Evolutionary conservation across 2,888 invertebrate genomes (phyloP).

Genomic region (Aspidiotus rigidus): DNA sequence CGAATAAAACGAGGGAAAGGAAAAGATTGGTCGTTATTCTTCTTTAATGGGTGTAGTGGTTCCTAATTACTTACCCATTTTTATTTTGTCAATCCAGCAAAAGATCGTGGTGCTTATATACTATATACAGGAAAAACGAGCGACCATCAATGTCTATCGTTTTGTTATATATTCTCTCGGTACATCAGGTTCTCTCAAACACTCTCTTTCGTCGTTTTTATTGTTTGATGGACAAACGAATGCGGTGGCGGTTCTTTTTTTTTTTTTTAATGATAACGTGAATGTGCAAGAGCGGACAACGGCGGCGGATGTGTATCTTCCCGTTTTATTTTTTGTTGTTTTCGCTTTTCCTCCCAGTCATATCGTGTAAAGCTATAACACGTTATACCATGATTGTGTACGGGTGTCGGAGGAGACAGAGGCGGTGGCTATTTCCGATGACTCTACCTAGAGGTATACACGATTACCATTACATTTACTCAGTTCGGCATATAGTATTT

Average conservation of each 20-base stretch:
- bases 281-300: constrained; percentile 14
- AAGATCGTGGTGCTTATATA: no score
- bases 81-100: no score
- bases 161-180: no score
- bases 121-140: no score
- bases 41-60: no score
- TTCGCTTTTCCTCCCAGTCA: constrained; percentile 26
- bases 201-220: background rate
- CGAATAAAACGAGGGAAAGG: no score
- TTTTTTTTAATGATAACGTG: constrained; percentile 20
- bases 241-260: constrained; percentile 1
- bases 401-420: constrained; percentile 17
- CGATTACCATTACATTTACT: background rate
- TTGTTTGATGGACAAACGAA: constrained; percentile 9
- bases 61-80: no score
- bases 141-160: no score
- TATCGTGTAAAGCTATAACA: constrained; percentile 1
- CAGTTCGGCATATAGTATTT: constrained; percentile 9
- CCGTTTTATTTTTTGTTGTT: constrained; percentile 3
- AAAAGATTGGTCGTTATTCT: no score
- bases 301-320: constrained; percentile 32
- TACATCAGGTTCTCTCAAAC: background rate
- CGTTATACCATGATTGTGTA: constrained; percentile 16
- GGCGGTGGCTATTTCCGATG: constrained; percentile 32
- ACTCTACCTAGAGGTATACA: constrained; percentile 18